A percentile compares a stretch with the other conserved stretches of the same genome.
Conservation (phyloP, 1,140 invertebrate genomes). For the Geopemphigus sp. region DNA sequence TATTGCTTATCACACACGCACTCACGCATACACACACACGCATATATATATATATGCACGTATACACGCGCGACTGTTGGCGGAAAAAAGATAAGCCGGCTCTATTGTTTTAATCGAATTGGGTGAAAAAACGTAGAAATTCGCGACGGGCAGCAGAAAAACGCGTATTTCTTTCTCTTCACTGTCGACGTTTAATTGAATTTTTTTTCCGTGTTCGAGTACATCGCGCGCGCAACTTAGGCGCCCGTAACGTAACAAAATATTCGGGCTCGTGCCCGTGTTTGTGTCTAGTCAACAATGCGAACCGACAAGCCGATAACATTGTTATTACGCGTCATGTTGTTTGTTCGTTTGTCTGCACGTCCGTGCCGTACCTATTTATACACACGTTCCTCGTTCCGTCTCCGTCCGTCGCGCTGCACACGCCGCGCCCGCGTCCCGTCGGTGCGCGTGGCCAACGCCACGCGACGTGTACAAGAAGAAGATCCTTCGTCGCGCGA, state of each 20-base stretch:
- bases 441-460: neutral
- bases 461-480: neutral
- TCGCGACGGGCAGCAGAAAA: conserved; percentile 38
- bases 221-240: no score
- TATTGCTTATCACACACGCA: neutral
- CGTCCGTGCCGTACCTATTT: no score
- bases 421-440: neutral
- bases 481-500: conserved; percentile 2
- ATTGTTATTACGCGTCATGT: conserved; percentile 49
- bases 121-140: conserved; percentile 36
- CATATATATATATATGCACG: no score
- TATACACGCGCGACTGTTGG: neutral
- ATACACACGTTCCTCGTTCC: conserved; percentile 25
- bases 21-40: neutral
- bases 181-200: neutral
- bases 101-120: conserved; percentile 33
- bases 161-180: neutral
- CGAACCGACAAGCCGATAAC: conserved; percentile 48
- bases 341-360: conserved; percentile 47
- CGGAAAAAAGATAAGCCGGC: neutral
- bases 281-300: conserved; percentile 48
- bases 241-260: conserved; percentile 7
- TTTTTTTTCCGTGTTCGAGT: neutral
- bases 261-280: conserved; percentile 47
- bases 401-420: conserved; percentile 11